Evolutionary conservation across 1,140 invertebrate species (phyloP), one percentile per base, ranked within the genome.

Genomic region (Telenomus remus): DNA sequence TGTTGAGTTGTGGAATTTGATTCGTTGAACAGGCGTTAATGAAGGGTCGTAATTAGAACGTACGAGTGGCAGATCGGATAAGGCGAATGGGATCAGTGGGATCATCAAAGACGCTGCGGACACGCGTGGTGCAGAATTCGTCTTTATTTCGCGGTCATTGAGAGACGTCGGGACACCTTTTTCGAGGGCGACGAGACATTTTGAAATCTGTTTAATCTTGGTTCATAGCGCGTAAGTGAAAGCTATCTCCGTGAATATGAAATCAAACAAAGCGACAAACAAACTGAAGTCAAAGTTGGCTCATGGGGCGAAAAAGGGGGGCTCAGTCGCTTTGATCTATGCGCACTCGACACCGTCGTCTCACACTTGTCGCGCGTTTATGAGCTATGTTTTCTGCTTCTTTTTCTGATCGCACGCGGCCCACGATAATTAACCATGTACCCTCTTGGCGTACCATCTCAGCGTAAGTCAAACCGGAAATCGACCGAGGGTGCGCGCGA

Each of bases 161-260:
- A 63, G 75, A 44, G 59, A 66, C 66, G 44, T 15, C 44, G 35
- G 60, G 71, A 78, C 60, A 70, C 70, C 60, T 70, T 74, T 48
- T 50, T 74, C 34, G 53, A 73, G 57, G 79, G 70, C 60, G 75
- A 78, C 66, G 78, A 78, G 71, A 77, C 86, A 88, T 87, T 88
- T 87, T 83, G 78, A 82, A 88, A 88, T 88, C 85, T 87, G 87
- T 88, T 88, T 88, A 88, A 88, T 87, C 85, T 87, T 82, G 81
- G 84, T 82, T 69, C 78, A 80, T 78, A 76, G 70, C 78, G 81
- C 78, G 82, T 87, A 86, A 87, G 81, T 88, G 83, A 88, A 87
- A 86, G 87, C 85, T 87, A 87, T 88, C 85, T 87, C 79, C 79
- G 76, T 86, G 84, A 87, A 86, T 88, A 79, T 61, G 68, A 84